Evolutionary conservation across 2,888 invertebrate species (phyloP).

Genomic region (Thymelicus lineola): DNA sequence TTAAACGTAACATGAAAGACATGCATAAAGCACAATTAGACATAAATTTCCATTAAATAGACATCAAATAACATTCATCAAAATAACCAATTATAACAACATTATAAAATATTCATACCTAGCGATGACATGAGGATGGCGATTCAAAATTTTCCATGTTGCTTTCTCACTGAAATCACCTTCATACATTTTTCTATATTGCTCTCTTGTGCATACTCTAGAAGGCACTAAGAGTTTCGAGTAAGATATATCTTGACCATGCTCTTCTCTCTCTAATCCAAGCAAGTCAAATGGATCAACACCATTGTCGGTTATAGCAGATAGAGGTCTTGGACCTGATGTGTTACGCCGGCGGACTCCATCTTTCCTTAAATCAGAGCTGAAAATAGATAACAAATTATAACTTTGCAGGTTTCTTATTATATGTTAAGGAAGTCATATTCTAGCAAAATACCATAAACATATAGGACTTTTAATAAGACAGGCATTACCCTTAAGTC

Average conservation of each 20-base stretch:
- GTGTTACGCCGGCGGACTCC: constrained; percentile 91
- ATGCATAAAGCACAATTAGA: constrained; percentile 46
- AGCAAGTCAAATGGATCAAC: constrained; percentile 94
- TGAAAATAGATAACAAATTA: constrained; percentile 44
- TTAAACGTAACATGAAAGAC: constrained; percentile 44
- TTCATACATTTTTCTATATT: constrained; percentile 79
- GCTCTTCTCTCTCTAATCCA: constrained; percentile 92
- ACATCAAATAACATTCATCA: constrained; percentile 16
- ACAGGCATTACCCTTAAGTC: no score
- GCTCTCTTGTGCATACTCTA: constrained; percentile 74
- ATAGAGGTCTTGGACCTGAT: constrained; percentile 93
- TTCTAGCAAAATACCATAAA: no score
- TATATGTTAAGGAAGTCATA: no score
- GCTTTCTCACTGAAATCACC: constrained; percentile 75
- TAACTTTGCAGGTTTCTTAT: no score
- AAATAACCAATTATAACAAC: neutral
- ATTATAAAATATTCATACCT: constrained; percentile 68
- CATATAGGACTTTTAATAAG: no score
- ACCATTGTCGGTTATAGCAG: constrained; percentile 92
- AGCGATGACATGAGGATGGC: constrained; percentile 84
- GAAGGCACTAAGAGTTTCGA: constrained; percentile 93
- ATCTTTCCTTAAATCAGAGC: constrained; percentile 88
- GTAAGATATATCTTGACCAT: constrained; percentile 97
- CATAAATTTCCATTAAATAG: constrained; percentile 26
- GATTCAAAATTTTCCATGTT: constrained; percentile 71